A percentile compares a stretch with the other conserved stretches of the same genome.
These are phyloP conservation scores for Clepsis dumicolana DNA, from an alignment of 2,888 invertebrate species.

Conservation along the genomic window DNA sequence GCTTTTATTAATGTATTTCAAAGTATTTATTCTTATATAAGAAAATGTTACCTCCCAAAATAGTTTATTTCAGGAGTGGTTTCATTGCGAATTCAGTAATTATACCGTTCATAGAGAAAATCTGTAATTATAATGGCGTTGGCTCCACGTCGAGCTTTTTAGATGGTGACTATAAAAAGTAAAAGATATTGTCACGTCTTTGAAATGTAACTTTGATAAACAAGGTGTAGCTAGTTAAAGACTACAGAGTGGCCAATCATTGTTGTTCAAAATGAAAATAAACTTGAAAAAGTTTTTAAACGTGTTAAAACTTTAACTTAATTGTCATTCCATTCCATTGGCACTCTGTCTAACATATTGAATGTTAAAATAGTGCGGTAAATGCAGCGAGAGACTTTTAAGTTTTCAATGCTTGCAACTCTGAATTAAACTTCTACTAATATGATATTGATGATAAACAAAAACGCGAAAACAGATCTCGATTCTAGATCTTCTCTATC, in stretches of 20 bases:
- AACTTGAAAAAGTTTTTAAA: constrained; percentile 19
- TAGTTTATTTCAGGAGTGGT: background rate
- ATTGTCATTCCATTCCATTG: background rate
- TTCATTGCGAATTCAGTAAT: background rate
- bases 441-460: too few species aligned
- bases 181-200: constrained; percentile 3
- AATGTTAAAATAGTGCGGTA: background rate
- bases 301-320: constrained; percentile 8
- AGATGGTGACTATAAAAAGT: background rate
- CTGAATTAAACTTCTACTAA: background rate
- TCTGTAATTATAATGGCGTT: background rate
- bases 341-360: background rate
- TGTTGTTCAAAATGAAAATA: constrained; percentile 9
- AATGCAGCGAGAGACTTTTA: background rate
- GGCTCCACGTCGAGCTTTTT: background rate
- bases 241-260: constrained; percentile 21
- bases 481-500: background rate
- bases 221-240: background rate
- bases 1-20: constrained; percentile 39
- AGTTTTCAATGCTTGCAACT: background rate
- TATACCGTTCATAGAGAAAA: background rate
- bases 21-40: constrained; percentile 33
- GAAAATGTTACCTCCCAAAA: background rate
- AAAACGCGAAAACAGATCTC: too few species aligned
- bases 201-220: constrained; percentile 5